Conservation (phyloP, 2,113 vertebrate species). For the Salvelinus namaycush region DNA sequence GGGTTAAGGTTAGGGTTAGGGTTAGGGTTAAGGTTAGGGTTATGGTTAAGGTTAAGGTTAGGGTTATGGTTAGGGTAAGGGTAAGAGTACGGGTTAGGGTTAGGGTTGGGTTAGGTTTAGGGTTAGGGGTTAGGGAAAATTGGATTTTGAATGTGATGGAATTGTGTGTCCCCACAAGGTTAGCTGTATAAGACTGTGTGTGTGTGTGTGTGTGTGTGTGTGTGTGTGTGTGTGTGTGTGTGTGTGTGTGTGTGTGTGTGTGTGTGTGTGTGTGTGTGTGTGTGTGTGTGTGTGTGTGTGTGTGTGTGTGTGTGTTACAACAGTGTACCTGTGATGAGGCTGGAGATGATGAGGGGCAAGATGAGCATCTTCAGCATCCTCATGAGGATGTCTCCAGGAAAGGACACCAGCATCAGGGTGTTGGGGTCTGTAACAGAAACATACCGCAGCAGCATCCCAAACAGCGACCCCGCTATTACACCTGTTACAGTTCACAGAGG, state of each 20-base stretch:
- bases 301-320: not conserved
- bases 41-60: too few species aligned
- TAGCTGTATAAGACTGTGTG: not conserved
- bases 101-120: too few species aligned
- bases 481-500: slow-evolving; percentile 54
- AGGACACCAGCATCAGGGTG: slow-evolving; percentile 75
- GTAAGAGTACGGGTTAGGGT: too few species aligned
- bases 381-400: slow-evolving; percentile 85
- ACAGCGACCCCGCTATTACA: slow-evolving; percentile 73
- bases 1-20: too few species aligned
- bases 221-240: not conserved
- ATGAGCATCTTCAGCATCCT: slow-evolving; percentile 87
- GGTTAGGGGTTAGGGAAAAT: too few species aligned
- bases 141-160: too few species aligned
- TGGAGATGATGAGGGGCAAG: slow-evolving; percentile 84
- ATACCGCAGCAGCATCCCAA: slow-evolving; percentile 77
- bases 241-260: not conserved
- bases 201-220: not conserved
- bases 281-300: not conserved
- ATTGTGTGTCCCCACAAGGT: too few species aligned
- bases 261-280: not conserved
- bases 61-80: too few species aligned
- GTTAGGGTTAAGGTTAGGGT: too few species aligned
- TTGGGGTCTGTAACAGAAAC: slow-evolving; percentile 63
- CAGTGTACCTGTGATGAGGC: slow-evolving; percentile 79